Evolutionary conservation across 1,140 invertebrate genomes (phyloP), one percentile per base, ranked within the genome.

Genomic region (Trichogramma pretiosum): DNA sequence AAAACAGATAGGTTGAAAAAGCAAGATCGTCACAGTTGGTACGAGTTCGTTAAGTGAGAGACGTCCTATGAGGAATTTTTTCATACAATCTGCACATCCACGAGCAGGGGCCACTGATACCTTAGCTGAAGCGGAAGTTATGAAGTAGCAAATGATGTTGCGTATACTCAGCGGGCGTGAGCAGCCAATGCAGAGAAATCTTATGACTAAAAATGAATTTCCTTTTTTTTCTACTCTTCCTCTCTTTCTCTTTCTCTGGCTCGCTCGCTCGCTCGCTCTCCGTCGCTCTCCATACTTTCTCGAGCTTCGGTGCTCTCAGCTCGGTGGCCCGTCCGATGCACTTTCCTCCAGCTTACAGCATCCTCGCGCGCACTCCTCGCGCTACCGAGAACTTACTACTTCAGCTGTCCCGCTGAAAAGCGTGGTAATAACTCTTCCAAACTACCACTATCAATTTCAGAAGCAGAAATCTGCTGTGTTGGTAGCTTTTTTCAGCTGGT

Each of bases 191-290:
- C 36, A 41, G 33, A 50, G n/a, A 50, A 44, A 28, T 50, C 48
- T 50, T 44, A 50, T 50, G 48, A 50, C 48, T 50, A 21, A 46
- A 50, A 50, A 50, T 50, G 48, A 50, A 50, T 50, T 50, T 30
- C 30, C 26, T 24, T 24, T 13, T 8, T 24, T 5, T 28, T 5
- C 11, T 5, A 5, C 11, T 5, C 24, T 28, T 28, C 24, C 24
- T 5, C 5, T 7, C 5, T n/a, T n/a, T n/a, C n/a, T n/a, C n/a
- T n/a, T n/a, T n/a, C n/a, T n/a, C 11, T 11, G 24, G 5, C 11
- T 5, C 24, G 5, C 5, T 11, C 24, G n/a, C n/a, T n/a, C 36
- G 23, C 26, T 24, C 33, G 17, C 8, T 24, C 5, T 28, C 5
- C 11, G 24, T 11, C 11, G 24, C 24, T 28, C 24, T 28, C 24